These are phyloP conservation scores for Microplitis manilae DNA, from an alignment of 2,888 invertebrate genomes.

Conservation along the genomic window DNA sequence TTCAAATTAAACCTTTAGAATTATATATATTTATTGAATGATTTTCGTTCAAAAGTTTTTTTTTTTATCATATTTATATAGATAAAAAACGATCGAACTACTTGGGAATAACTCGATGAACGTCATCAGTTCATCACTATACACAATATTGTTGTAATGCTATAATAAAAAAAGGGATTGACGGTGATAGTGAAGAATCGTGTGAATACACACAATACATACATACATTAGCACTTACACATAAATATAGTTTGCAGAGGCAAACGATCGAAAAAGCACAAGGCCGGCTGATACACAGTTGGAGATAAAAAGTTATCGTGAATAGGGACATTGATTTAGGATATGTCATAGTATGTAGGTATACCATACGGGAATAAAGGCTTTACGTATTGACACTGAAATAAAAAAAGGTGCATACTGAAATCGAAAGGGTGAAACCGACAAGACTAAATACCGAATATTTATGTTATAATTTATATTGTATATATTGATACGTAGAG, in stretches of 20 bases:
- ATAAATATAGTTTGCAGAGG: conserved; percentile 20
- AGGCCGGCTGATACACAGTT: conserved; percentile 38
- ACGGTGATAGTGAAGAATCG: conserved; percentile 1
- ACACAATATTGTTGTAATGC: background rate
- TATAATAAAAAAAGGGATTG: background rate
- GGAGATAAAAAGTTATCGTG: conserved; percentile 50
- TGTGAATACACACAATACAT: background rate
- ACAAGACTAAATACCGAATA: background rate
- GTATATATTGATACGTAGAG: background rate
- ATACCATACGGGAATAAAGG: conserved; percentile 9
- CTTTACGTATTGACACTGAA: conserved; percentile 26
- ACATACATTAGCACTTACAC: conserved; percentile 7
- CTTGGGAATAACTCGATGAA: background rate
- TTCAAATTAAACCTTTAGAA: no score
- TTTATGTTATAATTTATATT: conserved; percentile 9
- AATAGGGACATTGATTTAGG: conserved; percentile 54
- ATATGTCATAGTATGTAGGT: conserved; percentile 25
- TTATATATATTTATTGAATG: no score
- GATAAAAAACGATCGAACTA: background rate
- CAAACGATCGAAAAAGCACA: conserved; percentile 47
- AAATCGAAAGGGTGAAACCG: background rate
- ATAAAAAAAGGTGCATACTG: conserved; percentile 8
- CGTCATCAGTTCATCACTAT: background rate
- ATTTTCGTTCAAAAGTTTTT: no score
- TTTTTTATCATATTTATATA: background rate